Conservation (phyloP, 2,113 vertebrate species). For the Cyanistes caeruleus region DNA sequence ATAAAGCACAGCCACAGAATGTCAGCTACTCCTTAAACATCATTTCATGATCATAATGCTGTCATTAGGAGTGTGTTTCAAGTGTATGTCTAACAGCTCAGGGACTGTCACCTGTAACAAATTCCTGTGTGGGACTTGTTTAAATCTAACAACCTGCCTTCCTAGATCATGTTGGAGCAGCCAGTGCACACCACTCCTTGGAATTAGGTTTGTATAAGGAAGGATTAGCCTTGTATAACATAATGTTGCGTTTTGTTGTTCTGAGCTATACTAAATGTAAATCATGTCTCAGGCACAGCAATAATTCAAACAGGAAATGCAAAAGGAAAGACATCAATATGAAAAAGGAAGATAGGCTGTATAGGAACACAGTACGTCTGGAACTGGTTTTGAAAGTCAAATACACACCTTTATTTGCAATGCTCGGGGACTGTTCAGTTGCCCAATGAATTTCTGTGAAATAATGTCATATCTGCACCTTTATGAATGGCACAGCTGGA, state of each 20-base stretch:
- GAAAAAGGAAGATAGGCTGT: not conserved
- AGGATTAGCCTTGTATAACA: not conserved
- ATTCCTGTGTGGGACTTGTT: not conserved
- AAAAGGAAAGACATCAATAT: slow-evolving; percentile 35
- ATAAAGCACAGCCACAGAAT: not conserved
- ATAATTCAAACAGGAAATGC: slow-evolving; percentile 46
- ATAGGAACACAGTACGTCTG: not conserved
- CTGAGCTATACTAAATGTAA: slow-evolving; percentile 41
- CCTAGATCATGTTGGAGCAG: not conserved
- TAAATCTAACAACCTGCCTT: not conserved
- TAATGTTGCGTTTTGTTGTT: slow-evolving; percentile 31
- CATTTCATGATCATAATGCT: not conserved
- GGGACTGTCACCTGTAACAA: not conserved
- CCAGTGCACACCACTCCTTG: not conserved
- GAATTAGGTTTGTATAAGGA: not conserved
- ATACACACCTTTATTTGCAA: slow-evolving; percentile 39
- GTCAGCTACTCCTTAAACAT: not conserved
- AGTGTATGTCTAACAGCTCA: not conserved
- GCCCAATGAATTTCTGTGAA: slow-evolving; percentile 23
- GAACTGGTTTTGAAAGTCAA: slow-evolving; percentile 60
- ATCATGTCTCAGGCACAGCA: not conserved
- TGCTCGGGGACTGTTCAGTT: not conserved
- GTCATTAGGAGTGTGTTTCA: not conserved
- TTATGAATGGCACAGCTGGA: not conserved
- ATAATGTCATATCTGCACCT: slow-evolving; percentile 25